Percentiles rank a stretch among this genome's conserved stretches.
These are phyloP conservation scores for Tetragonula clypearis DNA, from an alignment of 1,140 invertebrate species.

Conservation along the genomic window DNA sequence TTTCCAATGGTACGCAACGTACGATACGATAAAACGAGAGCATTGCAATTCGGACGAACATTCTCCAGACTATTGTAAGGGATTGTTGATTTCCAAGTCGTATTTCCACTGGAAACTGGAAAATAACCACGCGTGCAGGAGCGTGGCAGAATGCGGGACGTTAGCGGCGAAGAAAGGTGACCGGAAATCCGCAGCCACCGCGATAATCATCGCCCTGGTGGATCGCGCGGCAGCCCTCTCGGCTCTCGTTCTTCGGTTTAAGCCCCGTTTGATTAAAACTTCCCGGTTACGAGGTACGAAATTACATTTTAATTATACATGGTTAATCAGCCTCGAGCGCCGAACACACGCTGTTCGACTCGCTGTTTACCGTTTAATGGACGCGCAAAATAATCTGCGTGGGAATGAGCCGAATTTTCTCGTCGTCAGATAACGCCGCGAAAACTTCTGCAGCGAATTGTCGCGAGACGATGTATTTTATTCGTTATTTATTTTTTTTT, in stretches of 20 bases:
- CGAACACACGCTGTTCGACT: not conserved
- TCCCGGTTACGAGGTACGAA: constrained; percentile 8
- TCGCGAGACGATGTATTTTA: not conserved
- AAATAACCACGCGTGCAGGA: not conserved
- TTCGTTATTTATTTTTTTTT: not conserved
- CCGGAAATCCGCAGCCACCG: not conserved
- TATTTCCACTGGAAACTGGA: not conserved
- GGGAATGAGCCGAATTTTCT: constrained; percentile 31
- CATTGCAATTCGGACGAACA: not conserved
- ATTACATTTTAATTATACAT: constrained; percentile 61
- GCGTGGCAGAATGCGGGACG: not conserved
- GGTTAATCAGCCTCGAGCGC: constrained; percentile 39
- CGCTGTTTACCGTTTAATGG: constrained; percentile 46
- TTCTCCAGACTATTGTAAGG: not conserved
- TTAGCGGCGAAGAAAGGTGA: not conserved
- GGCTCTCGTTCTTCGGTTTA: not conserved
- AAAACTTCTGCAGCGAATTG: not conserved
- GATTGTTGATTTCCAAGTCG: not conserved
- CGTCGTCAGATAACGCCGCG: not conserved
- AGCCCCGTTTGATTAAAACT: constrained; percentile 51
- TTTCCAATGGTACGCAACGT: not conserved
- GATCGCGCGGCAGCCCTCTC: not conserved
- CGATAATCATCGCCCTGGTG: constrained; percentile 28
- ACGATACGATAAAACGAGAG: too few species aligned
- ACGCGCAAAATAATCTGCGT: constrained; percentile 21